Evolutionary conservation across 2,113 vertebrate genomes (phyloP), one percentile per base, ranked within the genome.

Genomic region (Rhineura floridana): DNA sequence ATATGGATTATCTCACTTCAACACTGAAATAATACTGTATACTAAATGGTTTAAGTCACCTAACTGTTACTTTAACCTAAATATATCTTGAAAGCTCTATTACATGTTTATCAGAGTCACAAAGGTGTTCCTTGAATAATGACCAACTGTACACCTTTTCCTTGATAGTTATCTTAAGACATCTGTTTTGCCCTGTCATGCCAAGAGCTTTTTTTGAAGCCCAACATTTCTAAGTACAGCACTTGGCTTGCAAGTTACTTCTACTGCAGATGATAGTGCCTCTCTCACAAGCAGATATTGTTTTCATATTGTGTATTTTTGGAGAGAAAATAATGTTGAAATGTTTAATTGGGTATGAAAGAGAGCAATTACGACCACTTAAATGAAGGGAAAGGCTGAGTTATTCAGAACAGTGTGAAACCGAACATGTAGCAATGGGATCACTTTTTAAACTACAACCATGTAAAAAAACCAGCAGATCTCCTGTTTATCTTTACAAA

Each of bases 121-220:
- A 91, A 70, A 90, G 81, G 84, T 91, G 87, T 93, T 91, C 89
- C 90, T 86, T 96, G 94, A 97, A 85, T 95, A 96, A 96, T 92
- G 94, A 93, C 84, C 84, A 93, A 91, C 83, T 94, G 90, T 95
- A 95, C 95, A 96, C 94, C 77, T 91, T 95, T 96, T 95, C 94
- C 89, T 96, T 94, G 95, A 96, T 96, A 84, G 85, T 90, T 94
- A 96, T 97, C 95, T 95, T 92, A 92, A 95, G 89, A 89, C 12
- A 96, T 97, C 97, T 91, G 89, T 97, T 98, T 96, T 92, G 91
- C 77, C 92, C 95, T 88, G 1, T 93, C 92, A 87, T 90, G 93
- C 91, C 89, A 90, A 65, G 83, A 93, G 15, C 33, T 86, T 83
- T 91, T 96, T 94, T 96, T 96, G 86, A 87, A 96, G 91, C 88